Conservation (phyloP, 2,888 invertebrate genomes). For the Idaea dimidiata region DNA sequence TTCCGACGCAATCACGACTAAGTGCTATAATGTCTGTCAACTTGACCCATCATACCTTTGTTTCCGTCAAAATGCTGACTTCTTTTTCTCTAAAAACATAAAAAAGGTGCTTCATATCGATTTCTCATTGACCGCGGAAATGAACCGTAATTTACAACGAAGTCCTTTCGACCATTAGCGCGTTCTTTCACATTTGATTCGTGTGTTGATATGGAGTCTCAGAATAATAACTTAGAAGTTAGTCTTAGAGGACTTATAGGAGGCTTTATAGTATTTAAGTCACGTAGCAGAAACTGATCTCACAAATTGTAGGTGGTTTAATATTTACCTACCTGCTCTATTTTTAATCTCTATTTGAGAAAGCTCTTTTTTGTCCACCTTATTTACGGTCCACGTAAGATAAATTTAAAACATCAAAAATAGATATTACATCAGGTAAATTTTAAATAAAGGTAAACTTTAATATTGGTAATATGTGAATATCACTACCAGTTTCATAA, state of each 20-base stretch:
- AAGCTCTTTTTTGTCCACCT: no score
- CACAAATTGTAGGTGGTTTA: not conserved
- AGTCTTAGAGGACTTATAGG: not conserved
- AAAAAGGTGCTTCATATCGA: not conserved
- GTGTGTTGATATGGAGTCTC: not conserved
- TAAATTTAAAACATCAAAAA: no score
- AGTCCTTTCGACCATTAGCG: not conserved
- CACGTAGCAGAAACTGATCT: not conserved
- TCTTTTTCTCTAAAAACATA: not conserved
- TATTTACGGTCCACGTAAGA: no score
- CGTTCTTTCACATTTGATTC: constrained; percentile 1
- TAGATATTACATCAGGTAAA: no score
- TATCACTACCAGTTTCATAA: not conserved
- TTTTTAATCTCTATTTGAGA: not conserved
- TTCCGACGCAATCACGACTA: not conserved
- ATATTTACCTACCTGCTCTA: not conserved
- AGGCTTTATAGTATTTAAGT: not conserved
- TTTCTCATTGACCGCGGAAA: constrained; percentile 1
- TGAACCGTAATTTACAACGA: not conserved
- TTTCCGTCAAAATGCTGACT: not conserved
- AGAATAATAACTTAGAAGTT: not conserved
- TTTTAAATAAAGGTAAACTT: not conserved
- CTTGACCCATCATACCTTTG: not conserved
- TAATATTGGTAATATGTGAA: not conserved
- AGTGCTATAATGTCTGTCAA: not conserved